phyloP scores from a whole-genome alignment of 2,113 vertebrate species.

The Scytalopus superciliaris region DNA sequence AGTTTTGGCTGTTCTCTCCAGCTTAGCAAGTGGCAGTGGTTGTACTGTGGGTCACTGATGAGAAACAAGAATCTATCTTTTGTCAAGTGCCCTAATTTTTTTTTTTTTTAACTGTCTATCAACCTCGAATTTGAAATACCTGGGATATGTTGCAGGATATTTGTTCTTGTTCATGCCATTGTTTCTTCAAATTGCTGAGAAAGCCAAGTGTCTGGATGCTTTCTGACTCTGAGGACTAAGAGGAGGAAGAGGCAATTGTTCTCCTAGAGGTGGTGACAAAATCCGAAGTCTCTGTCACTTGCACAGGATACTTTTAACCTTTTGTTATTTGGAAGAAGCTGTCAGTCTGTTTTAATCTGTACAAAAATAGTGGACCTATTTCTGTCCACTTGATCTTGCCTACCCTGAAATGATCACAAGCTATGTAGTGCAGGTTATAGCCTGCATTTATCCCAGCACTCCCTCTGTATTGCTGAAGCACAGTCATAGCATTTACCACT shows the following conservation, averaged over 20 bases:
- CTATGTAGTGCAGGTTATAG: not conserved
- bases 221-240: not conserved
- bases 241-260: not conserved
- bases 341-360: not conserved
- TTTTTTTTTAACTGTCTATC: not conserved
- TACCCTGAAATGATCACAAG: not conserved
- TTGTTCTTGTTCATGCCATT: not conserved
- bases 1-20: not conserved
- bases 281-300: not conserved
- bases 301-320: not conserved
- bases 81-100: not conserved
- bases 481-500: not conserved
- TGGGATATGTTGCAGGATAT: not conserved
- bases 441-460: not conserved
- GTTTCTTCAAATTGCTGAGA: slow-evolving; percentile 28
- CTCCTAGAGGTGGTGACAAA: not conserved
- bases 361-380: not conserved
- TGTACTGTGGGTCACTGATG: not conserved
- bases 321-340: not conserved
- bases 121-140: not conserved
- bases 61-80: not conserved
- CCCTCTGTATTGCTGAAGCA: not conserved
- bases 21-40: not conserved
- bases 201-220: not conserved
- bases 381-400: not conserved